Evolutionary conservation across 2,888 invertebrate species (phyloP), one percentile per base, ranked within the genome.

Genomic region (Sarcophaga rosellei): DNA sequence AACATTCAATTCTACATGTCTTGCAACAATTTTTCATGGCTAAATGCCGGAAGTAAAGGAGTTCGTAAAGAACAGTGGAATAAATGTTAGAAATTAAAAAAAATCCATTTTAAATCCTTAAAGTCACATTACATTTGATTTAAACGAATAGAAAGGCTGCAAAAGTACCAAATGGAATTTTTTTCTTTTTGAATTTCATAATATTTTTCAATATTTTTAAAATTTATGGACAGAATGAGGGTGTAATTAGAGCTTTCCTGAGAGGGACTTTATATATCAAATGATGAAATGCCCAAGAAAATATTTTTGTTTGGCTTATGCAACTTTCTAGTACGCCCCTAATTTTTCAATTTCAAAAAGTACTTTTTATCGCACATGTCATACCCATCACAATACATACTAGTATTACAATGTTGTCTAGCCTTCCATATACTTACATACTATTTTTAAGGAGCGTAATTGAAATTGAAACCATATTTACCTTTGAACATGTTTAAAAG

Each of bases 1-100:
- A 35, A 10, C 35, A 10, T 10, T 35, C 10, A 35, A 35, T 35
- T 59, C 57, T 69, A 70, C 84, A 80, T 84, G 84, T 80, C 61
- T 72, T 65, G 75, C 79, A 84, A 78, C 74, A 74, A 86, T 81
- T 84, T 61, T 45, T 81, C 84, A 84, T 84, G 81, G 86, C 69
- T 72, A 84, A 84, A 78, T 66, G 78, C 84, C 84, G 84, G 86
- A 86, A 81, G 84, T 86, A 44, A 61, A 81, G 61, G 70, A 81
- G 44, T 81, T 84, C 21, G 81, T 66, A 68, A 68, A 69, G 69
- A 81, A 65, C 6, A 62, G 1, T n/a, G n/a, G n/a, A 45, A 45
- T 20, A 61, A 25, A 53, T 17, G 2, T 6, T 0, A 68, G n/a
- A n/a, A n/a, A 44, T 5, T 15, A 15, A 53, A 53, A 11, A 59